A percentile compares a stretch with the other conserved stretches of the same genome.
phyloP scores from a whole-genome alignment of 2,888 invertebrate genomes.

The Sthenelais limicola region DNA sequence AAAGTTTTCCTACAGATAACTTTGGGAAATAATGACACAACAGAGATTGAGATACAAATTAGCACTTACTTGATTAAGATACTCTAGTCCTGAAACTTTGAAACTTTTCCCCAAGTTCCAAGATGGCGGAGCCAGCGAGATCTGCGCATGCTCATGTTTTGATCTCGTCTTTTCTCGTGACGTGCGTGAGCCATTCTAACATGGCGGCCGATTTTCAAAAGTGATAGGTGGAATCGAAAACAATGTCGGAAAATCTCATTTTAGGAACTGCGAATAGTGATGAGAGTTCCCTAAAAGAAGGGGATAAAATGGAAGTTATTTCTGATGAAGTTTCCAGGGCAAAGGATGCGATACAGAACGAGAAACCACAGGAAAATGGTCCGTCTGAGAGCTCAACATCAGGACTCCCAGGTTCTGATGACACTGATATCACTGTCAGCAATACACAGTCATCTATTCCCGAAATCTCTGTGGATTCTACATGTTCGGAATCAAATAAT shows the following conservation, averaged over 20 bases:
- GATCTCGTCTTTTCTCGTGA: constrained; percentile 37
- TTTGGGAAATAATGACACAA: too few species aligned
- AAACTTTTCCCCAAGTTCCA: too few species aligned
- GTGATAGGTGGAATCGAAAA: constrained; percentile 3
- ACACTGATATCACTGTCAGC: not conserved
- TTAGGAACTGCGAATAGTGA: not conserved
- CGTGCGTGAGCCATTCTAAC: constrained; percentile 20
- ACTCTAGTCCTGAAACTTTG: too few species aligned
- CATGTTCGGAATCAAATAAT: too few species aligned
- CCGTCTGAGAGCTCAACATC: constrained; percentile 20
- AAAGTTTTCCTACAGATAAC: too few species aligned
- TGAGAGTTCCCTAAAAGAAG: constrained; percentile 3
- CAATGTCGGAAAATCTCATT: constrained; percentile 9
- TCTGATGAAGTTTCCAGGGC: not conserved
- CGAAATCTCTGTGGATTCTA: too few species aligned
- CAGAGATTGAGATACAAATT: too few species aligned
- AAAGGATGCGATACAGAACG: not conserved
- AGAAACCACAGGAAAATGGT: not conserved
- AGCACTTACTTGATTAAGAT: too few species aligned
- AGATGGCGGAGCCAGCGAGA: constrained; percentile 35
- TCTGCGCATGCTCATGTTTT: constrained; percentile 44
- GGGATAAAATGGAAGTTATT: constrained; percentile 5
- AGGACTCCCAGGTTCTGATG: not conserved
- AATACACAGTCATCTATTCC: too few species aligned
- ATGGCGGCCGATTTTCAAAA: constrained; percentile 35